Evolutionary conservation across 2,113 vertebrate species (phyloP), one percentile per base, ranked within the genome.

Genomic region (Bostrychus sinensis): DNA sequence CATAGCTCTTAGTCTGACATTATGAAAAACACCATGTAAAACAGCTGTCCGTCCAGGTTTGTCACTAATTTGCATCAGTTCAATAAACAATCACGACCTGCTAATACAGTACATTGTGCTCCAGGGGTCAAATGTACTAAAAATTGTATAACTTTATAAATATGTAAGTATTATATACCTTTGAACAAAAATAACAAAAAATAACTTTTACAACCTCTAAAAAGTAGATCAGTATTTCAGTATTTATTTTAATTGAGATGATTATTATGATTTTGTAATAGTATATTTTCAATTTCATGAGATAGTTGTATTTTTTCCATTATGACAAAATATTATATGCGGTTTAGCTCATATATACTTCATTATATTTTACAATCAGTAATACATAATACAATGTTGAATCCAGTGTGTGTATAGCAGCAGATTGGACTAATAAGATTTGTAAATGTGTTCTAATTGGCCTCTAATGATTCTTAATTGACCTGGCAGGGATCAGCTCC

Each of bases 391-490:
- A 39, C 13, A 4, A 12, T 43, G 17, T 22, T 4, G 17, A 11
- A 48, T 59, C 59, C 14, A 45, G 19, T 37, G 2, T 53, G 20
- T 63, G 32, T 51, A 45, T 39, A 68, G 50, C 26, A 63, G 28
- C 39, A 78, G 43, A 63, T 43, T 70, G 62, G 34, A 34, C 39
- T 66, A 68, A 74, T 82, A 34, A 68, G 42, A 62, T 55, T 65
- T 38, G 32, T 48, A 57, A 66, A 71, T 45, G 38, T 60, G 26
- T 63, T 66, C n/a, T 70, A 81, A 78, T 75, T 62, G 56, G 36
- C 23, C 57, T 67, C 30, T 76, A 70, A 80, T 74, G 55, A 62
- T 68, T 70, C 57, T 14, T 82, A 78, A 80, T 70, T 88, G 69
- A 77, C 66, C 22, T 28, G 23, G 48, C 55, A 72, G 61, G 48